phyloP scores from a whole-genome alignment of 1,140 invertebrate species.

The Sesamia nonagrioides region DNA sequence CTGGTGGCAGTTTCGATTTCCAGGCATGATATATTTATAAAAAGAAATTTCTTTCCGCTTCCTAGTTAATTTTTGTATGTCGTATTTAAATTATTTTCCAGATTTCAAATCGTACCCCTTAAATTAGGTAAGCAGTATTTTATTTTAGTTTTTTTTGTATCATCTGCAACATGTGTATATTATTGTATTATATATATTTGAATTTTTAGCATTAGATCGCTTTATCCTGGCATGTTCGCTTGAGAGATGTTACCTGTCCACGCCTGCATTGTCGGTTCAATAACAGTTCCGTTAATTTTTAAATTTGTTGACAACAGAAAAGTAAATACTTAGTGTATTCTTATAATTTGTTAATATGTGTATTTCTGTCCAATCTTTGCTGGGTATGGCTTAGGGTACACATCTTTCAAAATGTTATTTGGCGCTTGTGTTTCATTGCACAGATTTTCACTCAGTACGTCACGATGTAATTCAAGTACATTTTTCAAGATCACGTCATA shows the following conservation, averaged over 20 bases:
- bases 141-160: constrained; percentile 41
- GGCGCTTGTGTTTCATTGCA: constrained; percentile 52
- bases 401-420: constrained; percentile 78
- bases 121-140: constrained; percentile 42
- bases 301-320: constrained; percentile 1
- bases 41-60: neutral
- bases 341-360: constrained; percentile 38
- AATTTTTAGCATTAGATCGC: constrained; percentile 53
- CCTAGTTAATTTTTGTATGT: constrained; percentile 18
- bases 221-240: constrained; percentile 68
- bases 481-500: neutral
- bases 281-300: constrained; percentile 26
- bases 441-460: constrained; percentile 18
- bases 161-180: constrained; percentile 66
- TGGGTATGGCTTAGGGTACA: constrained; percentile 75
- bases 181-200: constrained; percentile 63
- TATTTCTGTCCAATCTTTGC: constrained; percentile 74
- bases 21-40: constrained; percentile 24
- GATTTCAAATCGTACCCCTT: constrained; percentile 11
- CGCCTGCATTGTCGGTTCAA: constrained; percentile 74
- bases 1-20: constrained; percentile 34
- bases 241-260: constrained; percentile 86
- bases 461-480: neutral
- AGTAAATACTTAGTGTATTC: neutral
- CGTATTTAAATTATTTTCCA: constrained; percentile 6